phyloP scores from a whole-genome alignment of 1,140 invertebrate species.

The Diabrotica undecimpunctata region DNA sequence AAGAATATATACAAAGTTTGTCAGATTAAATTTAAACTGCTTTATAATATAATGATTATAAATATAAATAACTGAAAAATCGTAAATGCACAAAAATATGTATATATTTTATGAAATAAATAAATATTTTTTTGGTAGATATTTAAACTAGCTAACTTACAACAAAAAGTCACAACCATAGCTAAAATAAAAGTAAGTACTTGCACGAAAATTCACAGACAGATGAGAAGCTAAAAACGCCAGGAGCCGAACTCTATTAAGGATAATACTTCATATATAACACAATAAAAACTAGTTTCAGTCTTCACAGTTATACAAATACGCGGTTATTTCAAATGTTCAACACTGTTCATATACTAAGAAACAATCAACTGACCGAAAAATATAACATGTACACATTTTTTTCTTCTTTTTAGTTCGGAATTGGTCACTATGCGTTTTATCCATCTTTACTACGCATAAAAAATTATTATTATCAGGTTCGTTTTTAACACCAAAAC shows the following conservation, averaged over 20 bases:
- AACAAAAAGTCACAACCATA: conserved; percentile 32
- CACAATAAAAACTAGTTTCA: conserved; percentile 47
- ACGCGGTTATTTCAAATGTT: conserved; percentile 40
- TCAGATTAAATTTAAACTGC: no score
- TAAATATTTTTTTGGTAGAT: not conserved
- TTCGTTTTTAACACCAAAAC: conserved; percentile 36
- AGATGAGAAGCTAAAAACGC: conserved; percentile 29
- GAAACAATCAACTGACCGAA: conserved; percentile 45
- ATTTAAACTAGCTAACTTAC: conserved; percentile 9
- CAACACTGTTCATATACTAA: conserved; percentile 43
- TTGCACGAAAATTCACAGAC: conserved; percentile 22
- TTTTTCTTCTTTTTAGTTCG: conserved; percentile 32
- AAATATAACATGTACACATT: conserved; percentile 46
- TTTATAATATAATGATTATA: no score
- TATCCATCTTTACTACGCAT: conserved; percentile 25
- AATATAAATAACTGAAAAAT: no score
- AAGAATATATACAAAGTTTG: no score
- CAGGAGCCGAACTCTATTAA: conserved; percentile 25
- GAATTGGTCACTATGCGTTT: conserved; percentile 40
- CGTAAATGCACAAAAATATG: not conserved
- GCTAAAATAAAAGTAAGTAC: conserved; percentile 25
- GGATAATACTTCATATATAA: conserved; percentile 43
- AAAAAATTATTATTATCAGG: conserved; percentile 31
- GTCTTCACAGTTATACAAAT: conserved; percentile 47
- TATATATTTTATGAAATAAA: not conserved